Percentiles rank a stretch among this genome's conserved stretches.
Conservation (phyloP, 37 sponge, comb jelly and placozoan species). For the Tethya wilhelma region DNA sequence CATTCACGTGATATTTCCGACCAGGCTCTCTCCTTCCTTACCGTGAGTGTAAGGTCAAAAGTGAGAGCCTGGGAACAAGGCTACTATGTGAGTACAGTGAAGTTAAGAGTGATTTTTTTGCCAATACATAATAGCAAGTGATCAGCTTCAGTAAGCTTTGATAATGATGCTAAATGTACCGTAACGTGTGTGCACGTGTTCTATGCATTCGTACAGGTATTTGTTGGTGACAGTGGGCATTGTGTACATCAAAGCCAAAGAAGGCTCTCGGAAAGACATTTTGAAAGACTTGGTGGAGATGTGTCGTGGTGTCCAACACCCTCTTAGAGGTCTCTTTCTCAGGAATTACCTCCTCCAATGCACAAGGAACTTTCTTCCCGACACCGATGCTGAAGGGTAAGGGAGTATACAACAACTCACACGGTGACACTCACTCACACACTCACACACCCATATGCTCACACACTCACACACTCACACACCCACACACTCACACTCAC, state of each 20-base stretch:
- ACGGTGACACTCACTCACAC: not conserved
- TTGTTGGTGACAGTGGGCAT: conserved; percentile 95
- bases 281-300: conserved; percentile 97
- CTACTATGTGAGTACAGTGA: too few relatives aligned
- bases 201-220: too few relatives aligned
- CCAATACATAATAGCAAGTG: not conserved
- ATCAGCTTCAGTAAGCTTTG: not conserved
- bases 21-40: too few relatives aligned
- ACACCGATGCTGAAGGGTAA: conserved; percentile 41
- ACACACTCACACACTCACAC: not conserved
- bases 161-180: too few relatives aligned
- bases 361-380: conserved; percentile 91
- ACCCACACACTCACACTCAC: not conserved
- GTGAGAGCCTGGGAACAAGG: too few relatives aligned
- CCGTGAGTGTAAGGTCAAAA: too few relatives aligned
- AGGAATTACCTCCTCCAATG: conserved; percentile 97
- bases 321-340: conserved; percentile 97
- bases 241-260: conserved; percentile 90
- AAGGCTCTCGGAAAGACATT: conserved; percentile 93
- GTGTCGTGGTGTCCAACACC: conserved; percentile 99
- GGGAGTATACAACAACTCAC: not conserved
- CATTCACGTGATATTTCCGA: too few relatives aligned
- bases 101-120: not conserved
- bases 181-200: too few relatives aligned
- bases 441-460: not conserved